Conservation (phyloP, 1,140 invertebrate species). For the Zaprionus nigranus region DNA sequence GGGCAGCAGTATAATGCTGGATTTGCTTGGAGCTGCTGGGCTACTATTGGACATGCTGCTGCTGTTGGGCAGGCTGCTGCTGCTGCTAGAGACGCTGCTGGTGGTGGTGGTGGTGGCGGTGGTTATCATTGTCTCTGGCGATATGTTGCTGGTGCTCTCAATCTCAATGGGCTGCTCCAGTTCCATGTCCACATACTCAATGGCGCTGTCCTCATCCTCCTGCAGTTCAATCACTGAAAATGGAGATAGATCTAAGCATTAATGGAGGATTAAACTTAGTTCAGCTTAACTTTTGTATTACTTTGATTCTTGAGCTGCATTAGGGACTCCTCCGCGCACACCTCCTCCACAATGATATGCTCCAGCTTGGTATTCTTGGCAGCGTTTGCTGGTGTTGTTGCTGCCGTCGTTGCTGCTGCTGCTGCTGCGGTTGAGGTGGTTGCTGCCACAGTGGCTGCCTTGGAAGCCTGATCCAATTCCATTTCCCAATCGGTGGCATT, state of each 20-base stretch:
- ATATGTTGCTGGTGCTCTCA: slow-evolving; percentile 68
- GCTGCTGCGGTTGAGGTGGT: slow-evolving; percentile 14
- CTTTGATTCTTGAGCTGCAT: slow-evolving; percentile 64
- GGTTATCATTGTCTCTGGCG: slow-evolving; percentile 40
- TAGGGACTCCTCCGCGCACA: slow-evolving; percentile 32
- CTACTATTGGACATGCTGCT: neutral
- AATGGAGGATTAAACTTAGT: neutral
- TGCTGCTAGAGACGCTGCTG: neutral
- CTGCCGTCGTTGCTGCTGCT: neutral
- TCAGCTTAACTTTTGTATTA: slow-evolving; percentile 9
- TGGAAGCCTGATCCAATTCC: slow-evolving; percentile 86
- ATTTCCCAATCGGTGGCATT: slow-evolving; percentile 87
- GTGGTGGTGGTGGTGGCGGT: slow-evolving; percentile 1
- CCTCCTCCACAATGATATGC: slow-evolving; percentile 71
- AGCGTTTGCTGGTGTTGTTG: slow-evolving; percentile 32
- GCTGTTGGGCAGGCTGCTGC: slow-evolving; percentile 1
- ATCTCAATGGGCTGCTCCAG: slow-evolving; percentile 73
- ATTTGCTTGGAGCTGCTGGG: neutral
- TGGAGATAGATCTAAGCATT: neutral
- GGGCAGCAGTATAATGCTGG: neutral
- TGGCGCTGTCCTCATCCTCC: slow-evolving; percentile 73
- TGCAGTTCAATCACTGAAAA: slow-evolving; percentile 71
- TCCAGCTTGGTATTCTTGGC: slow-evolving; percentile 56
- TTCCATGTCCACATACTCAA: slow-evolving; percentile 82
- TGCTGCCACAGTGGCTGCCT: slow-evolving; percentile 65